Evolutionary conservation across 2,797 vertebrate genomes (phyloP), one percentile per base, ranked within the genome.

Genomic region (Coccyzus lansbergi): DNA sequence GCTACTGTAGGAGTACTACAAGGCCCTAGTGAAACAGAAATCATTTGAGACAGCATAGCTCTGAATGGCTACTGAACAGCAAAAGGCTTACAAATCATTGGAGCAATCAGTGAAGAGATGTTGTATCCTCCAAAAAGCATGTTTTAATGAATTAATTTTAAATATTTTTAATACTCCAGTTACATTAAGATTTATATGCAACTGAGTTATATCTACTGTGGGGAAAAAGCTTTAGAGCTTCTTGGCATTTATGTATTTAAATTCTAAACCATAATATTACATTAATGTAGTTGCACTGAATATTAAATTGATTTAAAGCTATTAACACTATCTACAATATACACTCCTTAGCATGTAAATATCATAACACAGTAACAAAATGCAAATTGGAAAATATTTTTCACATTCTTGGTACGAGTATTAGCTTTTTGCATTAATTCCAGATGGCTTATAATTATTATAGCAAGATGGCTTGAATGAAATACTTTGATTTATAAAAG

Each of bases 281-380:
- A 60, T 74, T 93, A 85, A 89, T 62, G 42, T 51, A 71, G 68
- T 87, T 68, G 22, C 29, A 71, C 22, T 79, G 80, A 85, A 89
- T 83, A 51, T 87, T 74, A 83, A 93, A 92, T 80, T 95, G 90
- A 95, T 96, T 92, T 95, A 95, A 92, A 75, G 22, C 3, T 60
- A 84, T 68, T 95, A 90, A 33, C 82, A 36, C 38, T 62, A 48
- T 46, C 49, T 58, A 56, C 38, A 77, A 24, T 70, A 86, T 85
- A 31, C 6, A 55, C 7, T 85, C 60, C 78, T 94, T 74, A 85
- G 42, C 10, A 7, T 40, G 49, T 78, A 92, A 94, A 80, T 90
- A 80, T 74, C 26, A 14, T 83, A 71, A 78, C 10, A 15, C 38
- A 81, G 51, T 87, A 87, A 62, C 26, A 71, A 86, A 91, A 85